Percentiles rank a stretch among this genome's conserved stretches.
These are phyloP conservation scores for Augochlorella aurata DNA, from an alignment of 2,888 invertebrate genomes.

Conservation along the genomic window DNA sequence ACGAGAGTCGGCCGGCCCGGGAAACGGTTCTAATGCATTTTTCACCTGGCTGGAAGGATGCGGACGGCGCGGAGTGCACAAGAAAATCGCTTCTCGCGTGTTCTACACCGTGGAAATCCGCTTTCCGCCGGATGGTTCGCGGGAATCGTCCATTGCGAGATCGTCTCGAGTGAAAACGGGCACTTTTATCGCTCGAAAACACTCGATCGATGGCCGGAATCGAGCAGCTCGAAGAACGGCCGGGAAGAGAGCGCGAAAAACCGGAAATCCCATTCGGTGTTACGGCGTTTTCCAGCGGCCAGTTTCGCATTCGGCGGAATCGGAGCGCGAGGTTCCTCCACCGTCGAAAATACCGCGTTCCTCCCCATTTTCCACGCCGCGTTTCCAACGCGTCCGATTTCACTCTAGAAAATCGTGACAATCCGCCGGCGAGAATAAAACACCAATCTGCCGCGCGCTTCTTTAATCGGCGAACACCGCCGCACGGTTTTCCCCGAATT, in stretches of 20 bases:
- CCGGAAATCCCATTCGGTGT: conserved; percentile 12
- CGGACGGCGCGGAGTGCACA: not conserved
- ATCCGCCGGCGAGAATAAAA: not conserved
- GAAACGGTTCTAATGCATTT: conserved; percentile 4
- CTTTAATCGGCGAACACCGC: not conserved
- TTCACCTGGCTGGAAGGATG: not conserved
- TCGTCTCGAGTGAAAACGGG: not conserved
- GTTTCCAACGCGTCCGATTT: not conserved
- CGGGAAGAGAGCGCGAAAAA: not conserved
- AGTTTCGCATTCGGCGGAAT: conserved; percentile 13
- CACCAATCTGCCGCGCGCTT: too few species aligned
- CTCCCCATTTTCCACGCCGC: not conserved
- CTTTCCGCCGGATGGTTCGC: not conserved
- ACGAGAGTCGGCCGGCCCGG: not conserved
- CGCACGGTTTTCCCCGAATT: not conserved
- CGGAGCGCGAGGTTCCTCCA: conserved; percentile 15
- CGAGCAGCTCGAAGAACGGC: not conserved
- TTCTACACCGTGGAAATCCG: conserved; percentile 13
- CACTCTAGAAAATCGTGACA: not conserved
- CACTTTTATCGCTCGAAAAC: conserved; percentile 8
- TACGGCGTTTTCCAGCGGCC: not conserved
- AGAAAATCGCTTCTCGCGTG: conserved; percentile 7
- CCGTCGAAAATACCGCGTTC: conserved; percentile 4
- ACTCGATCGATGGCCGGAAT: conserved; percentile 12
- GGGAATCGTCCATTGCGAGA: not conserved